A percentile compares a stretch with the other conserved stretches of the same genome.
Conservation (phyloP, 2,797 vertebrate species). For the Rhyacichthys aspro region DNA sequence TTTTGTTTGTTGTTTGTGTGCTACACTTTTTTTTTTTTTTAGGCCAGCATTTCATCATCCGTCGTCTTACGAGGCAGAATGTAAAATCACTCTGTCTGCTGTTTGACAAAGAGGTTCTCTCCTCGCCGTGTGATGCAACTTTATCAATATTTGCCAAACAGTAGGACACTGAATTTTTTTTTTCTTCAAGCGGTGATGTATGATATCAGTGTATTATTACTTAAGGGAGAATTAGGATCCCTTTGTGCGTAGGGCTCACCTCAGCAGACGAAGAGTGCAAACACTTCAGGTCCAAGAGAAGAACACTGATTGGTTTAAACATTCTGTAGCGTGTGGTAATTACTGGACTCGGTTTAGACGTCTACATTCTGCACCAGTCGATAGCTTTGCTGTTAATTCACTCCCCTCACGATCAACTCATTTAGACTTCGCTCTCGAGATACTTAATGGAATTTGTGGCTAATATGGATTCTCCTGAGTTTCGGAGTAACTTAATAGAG, state of each 20-base stretch:
- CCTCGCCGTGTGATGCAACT: constrained; percentile 59
- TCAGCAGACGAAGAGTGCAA: constrained; percentile 43
- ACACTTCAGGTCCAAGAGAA: constrained; percentile 21
- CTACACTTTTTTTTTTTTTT: constrained; percentile 41
- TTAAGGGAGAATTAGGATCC: constrained; percentile 44
- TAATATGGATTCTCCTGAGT: constrained; percentile 20
- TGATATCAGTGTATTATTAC: constrained; percentile 55
- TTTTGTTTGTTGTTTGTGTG: constrained; percentile 72
- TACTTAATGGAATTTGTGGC: constrained; percentile 44
- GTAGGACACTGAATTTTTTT: constrained; percentile 32
- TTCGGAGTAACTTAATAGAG: constrained; percentile 8
- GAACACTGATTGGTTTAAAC: constrained; percentile 20
- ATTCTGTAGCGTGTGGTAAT: constrained; percentile 39
- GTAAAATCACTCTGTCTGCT: constrained; percentile 57
- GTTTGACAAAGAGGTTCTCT: constrained; percentile 57
- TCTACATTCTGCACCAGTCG: constrained; percentile 45
- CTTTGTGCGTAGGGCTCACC: constrained; percentile 27
- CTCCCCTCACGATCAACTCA: constrained; percentile 47
- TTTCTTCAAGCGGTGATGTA: constrained; percentile 51
- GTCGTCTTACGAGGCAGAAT: constrained; percentile 49
- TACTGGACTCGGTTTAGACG: constrained; percentile 43
- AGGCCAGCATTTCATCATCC: constrained; percentile 71
- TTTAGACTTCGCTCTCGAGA: constrained; percentile 37
- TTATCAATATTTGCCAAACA: constrained; percentile 69
- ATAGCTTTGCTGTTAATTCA: constrained; percentile 59